Conservation (phyloP, 2,888 invertebrate species). For the Troides aeacus region DNA sequence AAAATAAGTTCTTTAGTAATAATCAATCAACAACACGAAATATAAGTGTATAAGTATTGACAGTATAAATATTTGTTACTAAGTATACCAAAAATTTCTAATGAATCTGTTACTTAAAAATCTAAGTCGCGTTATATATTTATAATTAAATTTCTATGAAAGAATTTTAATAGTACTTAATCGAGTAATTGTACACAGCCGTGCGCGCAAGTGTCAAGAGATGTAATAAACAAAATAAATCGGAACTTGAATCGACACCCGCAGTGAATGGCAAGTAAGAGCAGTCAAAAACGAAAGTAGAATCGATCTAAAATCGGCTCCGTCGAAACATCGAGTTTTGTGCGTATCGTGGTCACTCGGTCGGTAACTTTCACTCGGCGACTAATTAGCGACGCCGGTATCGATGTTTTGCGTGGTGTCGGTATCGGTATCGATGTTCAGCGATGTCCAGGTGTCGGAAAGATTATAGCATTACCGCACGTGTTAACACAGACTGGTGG, state of each 20-base stretch:
- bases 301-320: constrained; percentile 75
- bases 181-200: constrained; percentile 25
- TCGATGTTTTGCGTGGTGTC: constrained; percentile 60
- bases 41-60: too few species aligned
- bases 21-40: too few species aligned
- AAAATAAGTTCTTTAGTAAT: too few species aligned
- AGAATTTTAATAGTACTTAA: neutral
- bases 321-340: constrained; percentile 68
- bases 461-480: constrained; percentile 16
- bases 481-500: neutral
- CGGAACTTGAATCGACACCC: constrained; percentile 51
- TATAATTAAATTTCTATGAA: neutral
- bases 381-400: constrained; percentile 72
- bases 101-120: neutral
- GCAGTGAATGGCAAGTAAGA: constrained; percentile 68
- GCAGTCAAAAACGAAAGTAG: constrained; percentile 80
- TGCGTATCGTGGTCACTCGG: constrained; percentile 76
- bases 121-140: neutral
- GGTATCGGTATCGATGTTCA: constrained; percentile 63
- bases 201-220: constrained; percentile 32
- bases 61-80: neutral
- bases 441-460: constrained; percentile 33
- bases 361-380: constrained; percentile 72
- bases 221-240: constrained; percentile 53
- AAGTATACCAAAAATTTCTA: neutral